Evolutionary conservation across 2,113 vertebrate genomes (phyloP).

Genomic region (Alaudala cheleensis): DNA sequence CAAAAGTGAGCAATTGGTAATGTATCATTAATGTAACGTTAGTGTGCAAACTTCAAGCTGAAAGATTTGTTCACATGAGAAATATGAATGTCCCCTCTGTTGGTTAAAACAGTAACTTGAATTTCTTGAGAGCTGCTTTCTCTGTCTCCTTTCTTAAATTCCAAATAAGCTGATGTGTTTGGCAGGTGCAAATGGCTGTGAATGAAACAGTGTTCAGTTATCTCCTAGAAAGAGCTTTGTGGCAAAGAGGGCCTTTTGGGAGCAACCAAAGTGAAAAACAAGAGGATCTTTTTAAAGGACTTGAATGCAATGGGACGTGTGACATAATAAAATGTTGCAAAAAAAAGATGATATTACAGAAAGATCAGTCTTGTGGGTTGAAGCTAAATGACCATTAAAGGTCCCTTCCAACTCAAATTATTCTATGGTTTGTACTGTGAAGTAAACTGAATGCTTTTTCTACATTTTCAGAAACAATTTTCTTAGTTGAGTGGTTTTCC

Average conservation of each 20-base stretch:
- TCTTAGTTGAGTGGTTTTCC: not conserved
- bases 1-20: not conserved
- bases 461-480: not conserved
- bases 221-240: not conserved
- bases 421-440: not conserved
- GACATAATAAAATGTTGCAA: not conserved
- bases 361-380: not conserved
- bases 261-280: not conserved
- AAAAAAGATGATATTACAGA: not conserved
- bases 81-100: not conserved
- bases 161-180: not conserved
- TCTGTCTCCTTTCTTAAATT: not conserved
- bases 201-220: not conserved
- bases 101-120: not conserved
- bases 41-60: not conserved
- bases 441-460: not conserved
- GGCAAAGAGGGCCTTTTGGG: not conserved
- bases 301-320: not conserved
- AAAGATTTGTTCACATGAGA: not conserved
- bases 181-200: not conserved
- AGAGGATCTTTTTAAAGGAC: not conserved
- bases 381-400: not conserved
- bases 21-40: not conserved
- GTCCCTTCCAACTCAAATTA: not conserved
- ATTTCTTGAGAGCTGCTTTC: not conserved